phyloP scores from a whole-genome alignment of 2,888 invertebrate genomes.

The Drosophila antonietae region DNA sequence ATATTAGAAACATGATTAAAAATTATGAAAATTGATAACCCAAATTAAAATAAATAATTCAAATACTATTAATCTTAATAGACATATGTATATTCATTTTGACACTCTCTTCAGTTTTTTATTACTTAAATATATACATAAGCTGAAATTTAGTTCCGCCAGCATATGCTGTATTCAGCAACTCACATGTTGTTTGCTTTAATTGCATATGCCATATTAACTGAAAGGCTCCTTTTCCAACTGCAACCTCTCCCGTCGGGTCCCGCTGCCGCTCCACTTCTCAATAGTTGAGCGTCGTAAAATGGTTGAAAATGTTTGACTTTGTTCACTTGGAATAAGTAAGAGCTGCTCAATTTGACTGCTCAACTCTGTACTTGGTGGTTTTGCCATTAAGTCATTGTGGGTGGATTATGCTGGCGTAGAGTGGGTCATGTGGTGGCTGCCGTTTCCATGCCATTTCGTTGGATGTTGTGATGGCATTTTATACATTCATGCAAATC shows the following conservation, averaged over 20 bases:
- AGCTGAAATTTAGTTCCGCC: neutral
- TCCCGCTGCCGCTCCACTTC: conserved; percentile 6
- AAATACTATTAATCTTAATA: neutral
- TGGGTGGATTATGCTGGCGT: conserved; percentile 23
- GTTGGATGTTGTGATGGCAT: conserved; percentile 52
- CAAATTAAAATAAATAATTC: too few relatives aligned
- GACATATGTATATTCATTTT: neutral
- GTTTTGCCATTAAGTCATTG: conserved; percentile 76
- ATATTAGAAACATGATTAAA: too few relatives aligned
- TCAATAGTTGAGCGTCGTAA: conserved; percentile 36
- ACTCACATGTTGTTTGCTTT: conserved; percentile 6
- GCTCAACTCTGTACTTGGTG: conserved; percentile 75
- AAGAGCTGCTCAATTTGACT: conserved; percentile 72
- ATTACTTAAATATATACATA: too few relatives aligned
- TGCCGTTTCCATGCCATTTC: conserved; percentile 1
- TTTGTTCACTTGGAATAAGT: conserved; percentile 62
- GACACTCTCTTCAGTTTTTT: neutral
- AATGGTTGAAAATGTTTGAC: conserved; percentile 28
- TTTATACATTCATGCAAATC: conserved; percentile 31
- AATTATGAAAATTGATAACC: too few relatives aligned
- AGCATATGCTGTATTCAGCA: neutral
- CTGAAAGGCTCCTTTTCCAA: neutral
- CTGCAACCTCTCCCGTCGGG: too few relatives aligned
- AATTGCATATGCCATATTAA: conserved; percentile 6
- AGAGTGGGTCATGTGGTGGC: conserved; percentile 8